Conservation (phyloP, 1,140 invertebrate species). For the Danaus plexippus region DNA sequence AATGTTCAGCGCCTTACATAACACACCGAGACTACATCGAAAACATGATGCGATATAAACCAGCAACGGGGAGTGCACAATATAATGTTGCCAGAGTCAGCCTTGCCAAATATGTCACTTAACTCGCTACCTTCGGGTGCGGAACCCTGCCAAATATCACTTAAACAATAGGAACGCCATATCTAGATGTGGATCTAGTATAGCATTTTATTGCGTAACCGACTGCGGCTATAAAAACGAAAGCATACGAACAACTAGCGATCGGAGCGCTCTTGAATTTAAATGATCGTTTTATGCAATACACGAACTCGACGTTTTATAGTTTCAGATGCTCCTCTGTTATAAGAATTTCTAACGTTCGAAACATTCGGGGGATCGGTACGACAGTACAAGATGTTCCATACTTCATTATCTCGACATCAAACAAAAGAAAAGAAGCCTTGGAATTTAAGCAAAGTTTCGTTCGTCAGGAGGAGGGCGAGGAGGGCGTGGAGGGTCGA, state of each 20-base stretch:
- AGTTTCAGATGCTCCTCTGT: no score
- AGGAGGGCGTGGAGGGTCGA: no score
- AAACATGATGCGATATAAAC: constrained; percentile 8
- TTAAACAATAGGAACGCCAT: constrained; percentile 8
- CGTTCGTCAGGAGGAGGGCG: no score
- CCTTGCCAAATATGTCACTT: constrained; percentile 16
- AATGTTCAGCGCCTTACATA: constrained; percentile 3
- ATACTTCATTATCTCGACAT: no score
- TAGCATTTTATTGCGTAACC: constrained; percentile 2
- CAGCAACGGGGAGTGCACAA: constrained; percentile 1
- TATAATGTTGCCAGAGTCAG: constrained; percentile 4
- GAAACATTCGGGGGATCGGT: no score
- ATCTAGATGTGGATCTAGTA: constrained; percentile 2
- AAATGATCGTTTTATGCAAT: constrained; percentile 11
- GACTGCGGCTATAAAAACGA: constrained; percentile 12
- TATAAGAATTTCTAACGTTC: no score
- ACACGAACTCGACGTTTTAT: no score
- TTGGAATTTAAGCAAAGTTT: no score
- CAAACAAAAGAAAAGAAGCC: no score
- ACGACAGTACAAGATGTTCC: no score
- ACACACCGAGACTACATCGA: background rate
- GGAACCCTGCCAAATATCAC: constrained; percentile 6
- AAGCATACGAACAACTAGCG: constrained; percentile 10
- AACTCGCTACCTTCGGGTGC: constrained; percentile 3
- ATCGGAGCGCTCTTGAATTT: constrained; percentile 11